Conservation (phyloP, 2,888 invertebrate genomes). For the Syrphus vitripennis region DNA sequence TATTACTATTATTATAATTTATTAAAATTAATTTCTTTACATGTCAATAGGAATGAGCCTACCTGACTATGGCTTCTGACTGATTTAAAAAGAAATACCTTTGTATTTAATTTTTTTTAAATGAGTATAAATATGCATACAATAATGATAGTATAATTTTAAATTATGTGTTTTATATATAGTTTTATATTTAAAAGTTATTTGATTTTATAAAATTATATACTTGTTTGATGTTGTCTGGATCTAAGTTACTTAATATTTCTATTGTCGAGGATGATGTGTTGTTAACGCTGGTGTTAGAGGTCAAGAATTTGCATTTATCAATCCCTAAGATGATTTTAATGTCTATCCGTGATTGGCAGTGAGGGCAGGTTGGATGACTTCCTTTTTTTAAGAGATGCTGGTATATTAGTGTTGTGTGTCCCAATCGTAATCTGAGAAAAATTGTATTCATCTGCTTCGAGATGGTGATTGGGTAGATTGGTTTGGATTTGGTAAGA, state of each 20-base stretch:
- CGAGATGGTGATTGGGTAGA: no score
- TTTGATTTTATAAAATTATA: background rate
- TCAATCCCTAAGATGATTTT: background rate
- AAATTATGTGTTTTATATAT: no score
- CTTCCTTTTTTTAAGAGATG: background rate
- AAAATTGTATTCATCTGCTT: no score
- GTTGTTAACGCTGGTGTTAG: background rate
- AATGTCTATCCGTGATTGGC: background rate
- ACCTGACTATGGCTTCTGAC: no score
- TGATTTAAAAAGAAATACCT: no score
- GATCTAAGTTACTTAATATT: background rate
- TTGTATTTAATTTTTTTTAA: no score
- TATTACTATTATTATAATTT: no score
- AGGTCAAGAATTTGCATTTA: background rate
- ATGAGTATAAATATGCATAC: no score
- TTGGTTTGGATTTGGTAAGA: background rate
- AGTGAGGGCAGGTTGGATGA: background rate
- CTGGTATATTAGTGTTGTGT: background rate
- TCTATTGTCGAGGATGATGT: background rate
- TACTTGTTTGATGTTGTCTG: background rate
- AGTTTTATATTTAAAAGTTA: background rate
- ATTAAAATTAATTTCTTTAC: no score
- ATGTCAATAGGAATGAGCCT: no score
- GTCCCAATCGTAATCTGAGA: no score
- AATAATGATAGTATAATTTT: no score